Evolutionary conservation across 1,140 invertebrate species (phyloP).

Genomic region (Zaprionus tsacasi): DNA sequence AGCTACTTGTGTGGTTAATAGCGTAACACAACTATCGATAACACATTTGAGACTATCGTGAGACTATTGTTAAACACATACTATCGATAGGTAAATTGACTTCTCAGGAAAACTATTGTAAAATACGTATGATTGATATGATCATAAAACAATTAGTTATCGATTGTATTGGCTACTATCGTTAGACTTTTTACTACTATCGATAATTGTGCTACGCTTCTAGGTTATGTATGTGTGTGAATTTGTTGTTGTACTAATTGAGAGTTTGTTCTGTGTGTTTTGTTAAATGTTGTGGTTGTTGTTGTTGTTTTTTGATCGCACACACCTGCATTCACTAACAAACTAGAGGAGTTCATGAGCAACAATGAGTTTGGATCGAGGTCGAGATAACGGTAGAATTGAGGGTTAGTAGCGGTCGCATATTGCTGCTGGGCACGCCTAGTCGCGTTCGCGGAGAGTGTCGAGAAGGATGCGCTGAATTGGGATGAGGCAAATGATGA

Average conservation of each 20-base stretch:
- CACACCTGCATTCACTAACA: slow-evolving; percentile 84
- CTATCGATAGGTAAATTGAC: not conserved
- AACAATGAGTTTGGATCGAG: slow-evolving; percentile 84
- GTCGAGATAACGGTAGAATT: slow-evolving; percentile 76
- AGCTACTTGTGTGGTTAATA: slow-evolving; percentile 3
- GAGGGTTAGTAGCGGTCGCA: slow-evolving; percentile 80
- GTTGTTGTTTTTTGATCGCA: slow-evolving; percentile 56
- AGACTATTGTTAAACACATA: not conserved
- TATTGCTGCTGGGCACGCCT: slow-evolving; percentile 82
- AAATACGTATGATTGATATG: not conserved
- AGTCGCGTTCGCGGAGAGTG: slow-evolving; percentile 58
- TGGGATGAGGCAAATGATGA: slow-evolving; percentile 83
- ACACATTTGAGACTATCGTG: not conserved
- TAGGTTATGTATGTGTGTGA: slow-evolving; percentile 16
- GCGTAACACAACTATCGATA: not conserved
- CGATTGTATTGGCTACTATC: not conserved
- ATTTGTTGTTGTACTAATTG: slow-evolving; percentile 36
- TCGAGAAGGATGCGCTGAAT: slow-evolving; percentile 60
- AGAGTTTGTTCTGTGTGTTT: slow-evolving; percentile 23
- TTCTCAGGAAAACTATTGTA: too few relatives aligned
- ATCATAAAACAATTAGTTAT: not conserved
- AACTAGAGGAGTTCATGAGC: slow-evolving; percentile 84
- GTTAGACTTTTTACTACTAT: slow-evolving; percentile 2
- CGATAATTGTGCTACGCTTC: not conserved
- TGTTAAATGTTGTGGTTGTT: slow-evolving; percentile 26